Conservation (phyloP, 2,113 vertebrate species). For the Gymnarchus niloticus region DNA sequence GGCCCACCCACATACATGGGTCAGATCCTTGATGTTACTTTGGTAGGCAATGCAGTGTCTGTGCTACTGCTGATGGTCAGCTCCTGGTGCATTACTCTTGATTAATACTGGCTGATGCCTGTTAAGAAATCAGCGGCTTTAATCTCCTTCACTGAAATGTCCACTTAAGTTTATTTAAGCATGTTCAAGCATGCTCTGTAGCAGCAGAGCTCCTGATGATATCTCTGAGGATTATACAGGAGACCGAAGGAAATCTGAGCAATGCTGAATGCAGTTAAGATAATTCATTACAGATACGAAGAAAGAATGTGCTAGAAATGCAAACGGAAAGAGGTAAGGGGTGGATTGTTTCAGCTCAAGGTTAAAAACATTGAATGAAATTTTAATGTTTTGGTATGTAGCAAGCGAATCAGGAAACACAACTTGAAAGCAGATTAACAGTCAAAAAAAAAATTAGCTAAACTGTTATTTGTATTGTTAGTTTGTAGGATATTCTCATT, state of each 20-base stretch:
- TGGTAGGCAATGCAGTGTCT: neutral
- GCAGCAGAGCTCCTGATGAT: neutral
- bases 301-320: neutral
- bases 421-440: neutral
- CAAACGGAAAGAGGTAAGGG: neutral
- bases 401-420: neutral
- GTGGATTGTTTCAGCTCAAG: neutral
- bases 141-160: neutral
- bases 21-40: neutral
- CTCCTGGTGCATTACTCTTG: neutral
- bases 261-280: neutral
- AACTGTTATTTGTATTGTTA: neutral
- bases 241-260: too few species aligned
- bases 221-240: neutral
- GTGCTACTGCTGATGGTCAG: neutral
- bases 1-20: neutral
- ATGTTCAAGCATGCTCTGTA: neutral
- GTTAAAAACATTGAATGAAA: neutral
- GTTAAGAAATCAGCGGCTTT: neutral
- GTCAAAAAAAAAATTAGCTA: neutral
- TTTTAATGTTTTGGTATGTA: neutral
- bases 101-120: neutral
- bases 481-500: neutral
- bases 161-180: slow-evolving; percentile 1
- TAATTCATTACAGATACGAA: neutral